Evolutionary conservation across 2,888 invertebrate genomes (phyloP), one percentile per base, ranked within the genome.

Genomic region (Lottia scabra): DNA sequence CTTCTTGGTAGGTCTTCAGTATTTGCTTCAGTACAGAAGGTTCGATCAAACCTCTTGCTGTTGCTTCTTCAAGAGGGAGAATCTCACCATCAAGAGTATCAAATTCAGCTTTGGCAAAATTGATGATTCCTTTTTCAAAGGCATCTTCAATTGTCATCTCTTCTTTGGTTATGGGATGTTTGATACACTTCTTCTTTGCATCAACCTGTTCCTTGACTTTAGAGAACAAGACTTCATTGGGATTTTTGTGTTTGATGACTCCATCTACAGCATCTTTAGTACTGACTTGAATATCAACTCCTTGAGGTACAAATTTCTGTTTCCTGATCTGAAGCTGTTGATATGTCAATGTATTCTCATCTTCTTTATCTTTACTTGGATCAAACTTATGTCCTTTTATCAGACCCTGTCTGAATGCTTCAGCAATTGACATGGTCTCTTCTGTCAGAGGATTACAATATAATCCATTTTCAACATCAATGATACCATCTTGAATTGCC

Each of bases 61-160:
- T 77, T 26, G 88, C 87, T 73, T 85, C 86, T 75, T 82, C 79
- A 27, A 87, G 67, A 0, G 85, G 80, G 16, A 85, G 67, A 6
- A 72, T 72, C 30, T 84, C 83, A 5, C 83, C 83, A 62, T 80
- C 79, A 13, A 80, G 77, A n/a, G 77, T 76, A 74, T 79, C 80
- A 65, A 81, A 81, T 74, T 83, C 80, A 38, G 80, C 81, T 48
- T 73, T 82, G n/a, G 82, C 82, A 66, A 87, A 78, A 65, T 85
- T 80, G 13, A 88, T 78, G 19, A 87, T 69, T 15, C 86, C 87
- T 70, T 80, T 78, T 19, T 85, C 81, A 62, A 84, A 81, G 2
- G 88, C 87, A 45, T 87, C 87, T 23, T 85, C 84, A 13, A 87
- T 75, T 4, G 85, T 83, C 44, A 88, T 76, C 15, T 81, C 78